A percentile compares a stretch with the other conserved stretches of the same genome.
These are phyloP conservation scores for Limnothrissa miodon DNA, from an alignment of 2,113 vertebrate genomes.

Conservation along the genomic window DNA sequence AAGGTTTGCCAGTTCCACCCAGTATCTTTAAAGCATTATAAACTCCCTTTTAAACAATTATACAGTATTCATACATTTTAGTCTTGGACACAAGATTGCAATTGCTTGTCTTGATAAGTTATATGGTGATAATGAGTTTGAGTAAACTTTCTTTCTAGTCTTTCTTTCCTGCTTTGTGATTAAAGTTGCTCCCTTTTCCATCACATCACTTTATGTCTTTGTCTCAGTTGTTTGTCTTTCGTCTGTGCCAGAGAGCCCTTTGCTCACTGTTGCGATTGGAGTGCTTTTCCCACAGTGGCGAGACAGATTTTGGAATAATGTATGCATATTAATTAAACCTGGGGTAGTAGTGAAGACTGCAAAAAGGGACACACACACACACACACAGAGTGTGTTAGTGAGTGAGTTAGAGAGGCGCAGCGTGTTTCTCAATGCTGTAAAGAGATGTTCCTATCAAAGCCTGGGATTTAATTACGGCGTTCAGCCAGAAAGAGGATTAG, in stretches of 20 bases:
- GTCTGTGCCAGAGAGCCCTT: not conserved
- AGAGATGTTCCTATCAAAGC: constrained; percentile 4
- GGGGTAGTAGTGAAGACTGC: not conserved
- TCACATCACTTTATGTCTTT: not conserved
- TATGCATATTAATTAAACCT: not conserved
- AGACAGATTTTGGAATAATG: not conserved
- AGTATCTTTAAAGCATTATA: no score
- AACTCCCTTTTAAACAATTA: no score
- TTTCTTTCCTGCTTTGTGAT: not conserved
- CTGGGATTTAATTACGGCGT: not conserved
- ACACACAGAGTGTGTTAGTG: constrained; percentile 32
- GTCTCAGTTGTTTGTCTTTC: not conserved
- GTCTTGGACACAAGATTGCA: no score
- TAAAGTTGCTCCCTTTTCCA: not conserved
- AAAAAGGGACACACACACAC: constrained; percentile 25
- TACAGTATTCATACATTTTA: no score
- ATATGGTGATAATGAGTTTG: no score
- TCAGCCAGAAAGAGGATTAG: not conserved
- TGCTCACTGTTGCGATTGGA: not conserved
- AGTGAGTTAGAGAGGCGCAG: not conserved
- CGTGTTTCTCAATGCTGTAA: not conserved
- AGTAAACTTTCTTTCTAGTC: no score
- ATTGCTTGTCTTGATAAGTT: no score
- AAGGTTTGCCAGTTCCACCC: no score
- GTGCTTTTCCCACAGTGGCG: not conserved